These are phyloP conservation scores for Carpatolechia fugitivella DNA, from an alignment of 2,888 invertebrate genomes.

Conservation along the genomic window DNA sequence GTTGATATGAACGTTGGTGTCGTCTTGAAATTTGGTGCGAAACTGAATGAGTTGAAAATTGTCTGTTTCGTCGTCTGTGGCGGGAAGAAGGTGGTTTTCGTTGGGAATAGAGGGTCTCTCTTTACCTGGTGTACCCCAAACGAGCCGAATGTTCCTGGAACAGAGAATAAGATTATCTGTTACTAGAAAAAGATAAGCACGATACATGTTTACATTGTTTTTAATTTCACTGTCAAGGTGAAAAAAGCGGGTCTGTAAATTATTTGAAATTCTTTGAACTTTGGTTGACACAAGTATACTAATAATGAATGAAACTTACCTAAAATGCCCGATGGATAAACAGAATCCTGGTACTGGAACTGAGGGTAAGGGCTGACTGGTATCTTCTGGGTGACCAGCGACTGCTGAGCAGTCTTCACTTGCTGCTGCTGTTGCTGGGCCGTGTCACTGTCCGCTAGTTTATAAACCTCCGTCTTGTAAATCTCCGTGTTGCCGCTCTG, in stretches of 20 bases:
- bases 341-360: conserved; percentile 59
- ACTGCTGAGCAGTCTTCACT: conserved; percentile 67
- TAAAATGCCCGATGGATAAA: conserved; percentile 62
- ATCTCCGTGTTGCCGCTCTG: conserved; percentile 43
- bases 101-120: conserved; percentile 65
- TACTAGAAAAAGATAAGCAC: not conserved
- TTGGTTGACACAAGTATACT: not conserved
- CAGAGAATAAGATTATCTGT: not conserved
- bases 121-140: conserved; percentile 80
- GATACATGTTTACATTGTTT: no score
- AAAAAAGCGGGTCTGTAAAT: not conserved
- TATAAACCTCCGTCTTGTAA: conserved; percentile 66
- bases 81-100: conserved; percentile 64
- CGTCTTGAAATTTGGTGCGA: conserved; percentile 57
- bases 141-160: conserved; percentile 78
- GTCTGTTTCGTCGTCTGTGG: conserved; percentile 64
- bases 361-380: conserved; percentile 51
- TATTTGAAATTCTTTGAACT: no score
- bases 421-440: conserved; percentile 48
- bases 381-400: conserved; percentile 38
- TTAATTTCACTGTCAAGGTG: not conserved
- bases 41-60: conserved; percentile 62
- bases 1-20: conserved; percentile 43
- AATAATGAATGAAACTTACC: conserved; percentile 40
- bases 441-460: conserved; percentile 59